These are phyloP conservation scores for Morelia viridis DNA, from an alignment of 2,797 vertebrate species.

Conservation along the genomic window DNA sequence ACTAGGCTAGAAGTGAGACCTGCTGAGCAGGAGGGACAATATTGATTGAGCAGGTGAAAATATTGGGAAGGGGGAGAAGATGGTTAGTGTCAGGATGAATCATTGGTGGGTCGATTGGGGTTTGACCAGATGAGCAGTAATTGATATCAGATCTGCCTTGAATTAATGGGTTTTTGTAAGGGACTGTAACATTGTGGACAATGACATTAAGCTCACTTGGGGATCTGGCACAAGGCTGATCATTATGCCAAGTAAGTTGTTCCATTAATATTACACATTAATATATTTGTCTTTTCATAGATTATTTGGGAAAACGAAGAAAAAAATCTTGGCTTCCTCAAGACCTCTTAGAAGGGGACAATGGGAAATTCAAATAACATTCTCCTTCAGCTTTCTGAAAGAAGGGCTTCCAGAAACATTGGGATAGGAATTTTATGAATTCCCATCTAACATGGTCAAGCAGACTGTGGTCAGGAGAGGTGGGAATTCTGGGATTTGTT, in stretches of 20 bases:
- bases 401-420: too few species aligned
- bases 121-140: background rate
- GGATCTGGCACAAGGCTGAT: background rate
- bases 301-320: background rate
- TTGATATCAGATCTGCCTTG: background rate
- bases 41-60: too few species aligned
- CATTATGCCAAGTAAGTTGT: background rate
- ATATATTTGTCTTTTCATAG: background rate
- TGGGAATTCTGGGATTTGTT: too few species aligned
- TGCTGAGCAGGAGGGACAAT: background rate
- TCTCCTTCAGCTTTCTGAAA: too few species aligned
- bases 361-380: too few species aligned
- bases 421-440: too few species aligned
- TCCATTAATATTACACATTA: background rate
- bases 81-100: background rate
- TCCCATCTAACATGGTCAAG: too few species aligned
- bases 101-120: background rate
- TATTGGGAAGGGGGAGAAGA: background rate
- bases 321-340: background rate
- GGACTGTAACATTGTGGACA: background rate
- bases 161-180: background rate
- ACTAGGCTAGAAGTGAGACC: background rate
- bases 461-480: too few species aligned
- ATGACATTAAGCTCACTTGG: background rate
- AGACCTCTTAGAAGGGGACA: background rate